Evolutionary conservation across 1,140 invertebrate species (phyloP), one percentile per base, ranked within the genome.

Genomic region (Thaumatotibia leucotreta): DNA sequence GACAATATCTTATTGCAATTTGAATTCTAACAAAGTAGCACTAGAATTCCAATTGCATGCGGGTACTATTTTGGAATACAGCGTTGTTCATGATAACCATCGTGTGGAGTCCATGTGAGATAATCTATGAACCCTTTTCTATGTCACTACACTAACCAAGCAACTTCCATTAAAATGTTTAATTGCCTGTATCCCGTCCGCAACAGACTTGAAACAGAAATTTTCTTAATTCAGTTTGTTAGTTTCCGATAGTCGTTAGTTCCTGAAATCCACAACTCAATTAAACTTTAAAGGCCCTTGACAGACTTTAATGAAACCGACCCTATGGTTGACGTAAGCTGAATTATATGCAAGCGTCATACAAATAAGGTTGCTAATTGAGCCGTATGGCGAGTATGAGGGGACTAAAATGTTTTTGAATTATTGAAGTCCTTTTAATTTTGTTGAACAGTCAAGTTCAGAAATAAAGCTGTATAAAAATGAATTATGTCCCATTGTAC

Each of bases 241-340:
- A 82, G 79, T 86, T 84, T 73, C 74, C 74, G 72, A 83, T 82
- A 83, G 74, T 80, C 65, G 79, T 80, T 80, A 81, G 75, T 79
- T 76, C 75, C 77, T 75, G 70, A 82, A 83, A 83, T 82, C 80
- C 82, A 79, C 82, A 86, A 86, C 82, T 86, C 84, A 84, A 86
- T 86, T 86, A 82, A 86, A 86, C 84, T 86, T 84, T 85, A 83
- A 82, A 83, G 73, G 79, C 72, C 77, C 80, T 82, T 79, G 76
- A 80, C 79, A 75, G 74, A 74, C 69, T 74, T 81, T 80, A 81
- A 76, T 81, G 75, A 79, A 81, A 76, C 20, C 61, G 35, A 17
- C 23, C 52, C 58, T 61, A 74, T 73, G 31, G 65, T 45, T 45
- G 14, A 35, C n/a, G 29, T 10, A 62, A 49, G 45, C 32, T 8